Base-by-base conservation (phyloP, 2,113 vertebrate species). In the Oncorhynchus tshawytscha region DNA sequence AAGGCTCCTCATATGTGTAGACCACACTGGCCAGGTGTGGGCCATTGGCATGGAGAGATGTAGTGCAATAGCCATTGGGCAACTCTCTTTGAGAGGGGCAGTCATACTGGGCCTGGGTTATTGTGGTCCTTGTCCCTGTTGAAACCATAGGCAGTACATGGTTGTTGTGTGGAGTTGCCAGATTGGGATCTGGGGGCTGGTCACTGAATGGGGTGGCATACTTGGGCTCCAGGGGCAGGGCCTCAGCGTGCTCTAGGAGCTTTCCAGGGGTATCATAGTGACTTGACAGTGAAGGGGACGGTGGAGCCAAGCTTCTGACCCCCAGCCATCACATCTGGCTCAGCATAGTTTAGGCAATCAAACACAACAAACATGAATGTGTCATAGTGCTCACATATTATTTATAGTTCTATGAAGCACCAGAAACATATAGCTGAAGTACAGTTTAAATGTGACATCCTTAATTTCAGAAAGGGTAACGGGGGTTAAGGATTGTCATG, bases 121-220 rank as follows among this genome's bases (percentile, higher is more conserved):
- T 59, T n/a, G 73, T 24, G 11, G 68, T 3, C 49, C 13, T 8
- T 0, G 12, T 66, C 71, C 73, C 75, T 18, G 68, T 18, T 3
- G 22, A 57, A 25, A 51, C 69, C 5, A 27, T 2, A 4, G 39
- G 11, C 0, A 79, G 71, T 34, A 22, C 2, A 15, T 80, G 66
- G 48, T 1, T 0, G 27, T 2, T 54, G 76, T 64, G 29, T 64
- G 81, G 25, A 0, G 48, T 1, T 0, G 75, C 9, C 15, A 74
- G 67, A 12, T 60, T 72, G 57, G 78, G 72, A 48, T 95, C 91
- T 0, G 70, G 39, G 1, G 73, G 69, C 71, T 81, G 92, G 18
- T 96, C 95, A 0, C 77, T 34, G 82, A 96, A 95, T 0, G 95
- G 96, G 0, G 92, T 96, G 69, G 96, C 96, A 0, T 96, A 96